Evolutionary conservation across 2,113 vertebrate genomes (phyloP), one percentile per base, ranked within the genome.

Genomic region (Lontra canadensis): DNA sequence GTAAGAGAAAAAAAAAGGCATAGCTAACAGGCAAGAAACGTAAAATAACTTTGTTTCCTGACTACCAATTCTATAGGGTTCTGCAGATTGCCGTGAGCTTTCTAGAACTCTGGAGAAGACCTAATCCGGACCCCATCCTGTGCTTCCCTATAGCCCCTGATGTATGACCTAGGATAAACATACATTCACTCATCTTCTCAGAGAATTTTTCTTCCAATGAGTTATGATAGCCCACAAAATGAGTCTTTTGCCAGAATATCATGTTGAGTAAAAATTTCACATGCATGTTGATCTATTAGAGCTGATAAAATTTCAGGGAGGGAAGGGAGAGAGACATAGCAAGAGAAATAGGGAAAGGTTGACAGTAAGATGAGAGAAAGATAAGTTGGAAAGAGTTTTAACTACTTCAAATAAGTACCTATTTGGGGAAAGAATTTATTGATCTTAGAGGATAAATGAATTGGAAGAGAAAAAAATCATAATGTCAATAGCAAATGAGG

Each of bases 401-500:
- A 69, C 21, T 29, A 61, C 31, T 71, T n/a, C 76, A 29, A 78
- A 23, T 81, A 94, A 90, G 47, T 67, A 59, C 44, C 26, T 74
- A 5, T 63, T 55, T 86, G 13, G 8, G 34, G 11, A 52, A 36
- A 36, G 17, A 83, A 42, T 76, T 42, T 67, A 76, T 59, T 88
- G 83, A 95, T 36, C 13, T 69, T 78, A 82, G 36, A n/a, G 25
- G 20, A 59, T 65, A 74, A 67, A 17, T 34, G 17, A 91, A 4
- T 87, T 81, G 67, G 74, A 88, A 88, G 13, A 82, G 39, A 82
- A 92, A 83, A 82, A 88, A 83, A n/a, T 82, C 39, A 61, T 89
- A 14, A 39, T 52, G 34, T 80, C 34, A 14, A 29, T 55, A 80
- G 17, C 42, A 63, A 88, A 76, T 67, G 14, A 82, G 25, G 55